Evolutionary conservation across 2,797 vertebrate genomes (phyloP).

Genomic region (Megaceryle alcyon): DNA sequence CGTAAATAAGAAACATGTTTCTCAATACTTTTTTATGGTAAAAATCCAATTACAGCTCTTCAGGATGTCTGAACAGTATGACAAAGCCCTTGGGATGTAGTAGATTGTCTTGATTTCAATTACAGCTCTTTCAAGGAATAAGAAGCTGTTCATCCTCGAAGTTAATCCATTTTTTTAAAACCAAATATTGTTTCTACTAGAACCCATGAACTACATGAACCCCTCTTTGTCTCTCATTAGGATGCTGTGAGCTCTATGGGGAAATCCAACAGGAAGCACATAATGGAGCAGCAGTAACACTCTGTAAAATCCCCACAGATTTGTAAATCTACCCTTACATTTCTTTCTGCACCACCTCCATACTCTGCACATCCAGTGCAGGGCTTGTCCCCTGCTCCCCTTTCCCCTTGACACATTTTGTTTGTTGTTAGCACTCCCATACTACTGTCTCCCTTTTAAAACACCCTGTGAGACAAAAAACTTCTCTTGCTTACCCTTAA

Average conservation of each 20-base stretch:
- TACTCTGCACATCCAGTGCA: neutral
- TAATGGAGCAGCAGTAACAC: neutral
- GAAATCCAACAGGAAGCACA: neutral
- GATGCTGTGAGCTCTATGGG: neutral
- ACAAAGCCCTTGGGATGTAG: neutral
- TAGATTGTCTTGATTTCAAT: neutral
- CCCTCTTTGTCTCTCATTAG: neutral
- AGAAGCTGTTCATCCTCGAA: neutral
- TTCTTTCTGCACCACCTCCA: neutral
- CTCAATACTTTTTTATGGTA: neutral
- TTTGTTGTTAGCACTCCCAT: neutral
- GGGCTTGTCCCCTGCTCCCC: neutral
- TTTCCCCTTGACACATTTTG: neutral
- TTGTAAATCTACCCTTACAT: neutral
- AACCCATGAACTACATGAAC: neutral
- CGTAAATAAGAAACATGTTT: conserved; percentile 39
- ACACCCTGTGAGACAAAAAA: neutral
- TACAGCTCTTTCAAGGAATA: neutral
- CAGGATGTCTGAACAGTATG: neutral
- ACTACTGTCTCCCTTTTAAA: neutral
- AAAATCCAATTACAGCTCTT: neutral
- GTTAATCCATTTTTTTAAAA: neutral
- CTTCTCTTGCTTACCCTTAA: neutral
- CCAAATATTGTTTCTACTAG: neutral
- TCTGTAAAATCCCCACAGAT: neutral